These are phyloP conservation scores for Trissolcus brochymenae DNA, from an alignment of 2,888 invertebrate species.

Conservation along the genomic window DNA sequence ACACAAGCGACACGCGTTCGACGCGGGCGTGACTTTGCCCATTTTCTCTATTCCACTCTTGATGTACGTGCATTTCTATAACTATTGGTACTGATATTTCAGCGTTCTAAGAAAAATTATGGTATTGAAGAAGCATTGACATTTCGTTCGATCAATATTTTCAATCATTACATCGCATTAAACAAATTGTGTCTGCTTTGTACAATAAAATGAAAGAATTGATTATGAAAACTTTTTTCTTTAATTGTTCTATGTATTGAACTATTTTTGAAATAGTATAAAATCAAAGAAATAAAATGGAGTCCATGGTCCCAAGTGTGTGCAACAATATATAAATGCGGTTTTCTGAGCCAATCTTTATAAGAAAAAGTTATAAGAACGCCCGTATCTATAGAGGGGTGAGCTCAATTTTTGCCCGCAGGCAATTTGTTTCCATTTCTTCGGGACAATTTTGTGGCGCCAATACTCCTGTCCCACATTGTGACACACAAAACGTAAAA, in stretches of 20 bases:
- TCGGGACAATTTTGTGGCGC: slow-evolving; percentile 52
- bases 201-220: not conserved
- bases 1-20: slow-evolving; percentile 51
- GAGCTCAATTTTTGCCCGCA: slow-evolving; percentile 44
- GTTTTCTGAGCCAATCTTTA: slow-evolving; percentile 37
- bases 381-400: slow-evolving; percentile 25
- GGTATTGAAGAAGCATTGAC: not conserved
- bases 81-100: slow-evolving; percentile 7
- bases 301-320: no score
- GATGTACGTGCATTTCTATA: slow-evolving; percentile 6
- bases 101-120: slow-evolving; percentile 5
- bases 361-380: slow-evolving; percentile 16
- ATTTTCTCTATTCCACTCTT: slow-evolving; percentile 43
- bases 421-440: slow-evolving; percentile 59
- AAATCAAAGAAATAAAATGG: no score
- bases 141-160: not conserved
- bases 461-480: slow-evolving; percentile 43
- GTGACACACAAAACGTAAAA: slow-evolving; percentile 23
- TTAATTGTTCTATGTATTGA: not conserved
- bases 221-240: not conserved
- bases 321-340: not conserved
- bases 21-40: slow-evolving; percentile 52
- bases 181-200: not conserved
- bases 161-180: not conserved
- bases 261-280: no score